A percentile compares a stretch with the other conserved stretches of the same genome.
Conservation (phyloP, 2,888 invertebrate species). For the Polyommatus iphigenia region DNA sequence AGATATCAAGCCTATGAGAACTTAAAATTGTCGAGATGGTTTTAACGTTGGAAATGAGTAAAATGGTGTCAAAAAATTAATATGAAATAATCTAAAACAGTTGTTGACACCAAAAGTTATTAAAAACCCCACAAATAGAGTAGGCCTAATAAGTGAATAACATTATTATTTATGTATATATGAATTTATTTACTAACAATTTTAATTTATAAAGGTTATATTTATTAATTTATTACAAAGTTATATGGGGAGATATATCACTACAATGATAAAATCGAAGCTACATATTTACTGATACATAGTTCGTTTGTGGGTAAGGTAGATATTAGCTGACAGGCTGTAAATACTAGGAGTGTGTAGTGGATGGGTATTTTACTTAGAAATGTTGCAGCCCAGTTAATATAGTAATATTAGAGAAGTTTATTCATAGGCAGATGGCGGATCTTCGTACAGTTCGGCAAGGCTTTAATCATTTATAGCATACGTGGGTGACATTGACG, state of each 20-base stretch:
- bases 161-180: slow-evolving; percentile 10
- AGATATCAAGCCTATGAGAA: background rate
- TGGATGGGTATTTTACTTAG: too few relatives aligned
- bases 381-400: too few relatives aligned
- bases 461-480: too few relatives aligned
- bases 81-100: background rate
- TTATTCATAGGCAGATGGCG: too few relatives aligned
- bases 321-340: slow-evolving; percentile 1
- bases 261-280: background rate
- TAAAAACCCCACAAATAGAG: slow-evolving; percentile 19
- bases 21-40: background rate
- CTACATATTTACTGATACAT: background rate
- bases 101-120: slow-evolving; percentile 16
- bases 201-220: background rate
- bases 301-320: background rate
- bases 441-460: too few relatives aligned
- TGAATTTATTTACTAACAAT: slow-evolving; percentile 25
- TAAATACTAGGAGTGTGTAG: background rate
- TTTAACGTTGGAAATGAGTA: background rate
- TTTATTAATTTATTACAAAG: slow-evolving; percentile 12
- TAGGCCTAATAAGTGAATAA: slow-evolving; percentile 22
- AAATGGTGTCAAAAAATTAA: background rate
- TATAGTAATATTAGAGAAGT: too few relatives aligned
- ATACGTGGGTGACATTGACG: too few relatives aligned
- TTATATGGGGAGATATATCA: background rate